These are phyloP conservation scores for Cryptocephalus moraei DNA, from an alignment of 2,888 invertebrate genomes.

Conservation along the genomic window DNA sequence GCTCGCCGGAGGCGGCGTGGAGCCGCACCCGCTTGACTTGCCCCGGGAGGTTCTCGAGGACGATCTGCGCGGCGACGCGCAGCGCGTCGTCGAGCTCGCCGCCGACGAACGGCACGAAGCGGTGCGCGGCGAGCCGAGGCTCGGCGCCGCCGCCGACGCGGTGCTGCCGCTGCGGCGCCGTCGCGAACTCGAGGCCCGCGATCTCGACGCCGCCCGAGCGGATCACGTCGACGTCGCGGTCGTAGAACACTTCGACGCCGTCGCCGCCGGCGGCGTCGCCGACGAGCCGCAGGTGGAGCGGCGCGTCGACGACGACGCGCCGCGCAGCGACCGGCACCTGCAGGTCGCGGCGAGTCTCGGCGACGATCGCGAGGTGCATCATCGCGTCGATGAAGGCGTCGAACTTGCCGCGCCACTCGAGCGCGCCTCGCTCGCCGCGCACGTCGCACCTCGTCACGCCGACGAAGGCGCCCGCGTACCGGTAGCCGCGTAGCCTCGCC, in stretches of 20 bases:
- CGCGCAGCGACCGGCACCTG: constrained; percentile 49
- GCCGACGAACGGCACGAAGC: constrained; percentile 43
- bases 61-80: constrained; percentile 12
- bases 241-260: constrained; percentile 10
- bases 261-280: constrained; percentile 3
- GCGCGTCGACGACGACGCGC: constrained; percentile 46
- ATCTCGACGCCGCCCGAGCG: constrained; percentile 49
- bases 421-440: constrained; percentile 31
- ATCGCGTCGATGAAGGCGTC: constrained; percentile 59
- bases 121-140: constrained; percentile 46
- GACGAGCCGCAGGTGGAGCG: constrained; percentile 27
- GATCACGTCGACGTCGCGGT: constrained; percentile 35
- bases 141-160: constrained; percentile 39
- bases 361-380: constrained; percentile 51
- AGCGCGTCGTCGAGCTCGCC: constrained; percentile 10
- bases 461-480: constrained; percentile 42
- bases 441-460: constrained; percentile 41
- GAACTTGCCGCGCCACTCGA: constrained; percentile 54
- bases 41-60: constrained; percentile 11
- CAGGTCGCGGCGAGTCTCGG: constrained; percentile 34
- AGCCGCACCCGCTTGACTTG: constrained; percentile 4
- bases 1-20: constrained; percentile 3
- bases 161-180: constrained; percentile 34
- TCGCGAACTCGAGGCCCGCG: constrained; percentile 47
- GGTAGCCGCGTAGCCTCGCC: constrained; percentile 43